These are phyloP conservation scores for Syrphus vitripennis DNA, from an alignment of 2,888 invertebrate species.

Conservation along the genomic window DNA sequence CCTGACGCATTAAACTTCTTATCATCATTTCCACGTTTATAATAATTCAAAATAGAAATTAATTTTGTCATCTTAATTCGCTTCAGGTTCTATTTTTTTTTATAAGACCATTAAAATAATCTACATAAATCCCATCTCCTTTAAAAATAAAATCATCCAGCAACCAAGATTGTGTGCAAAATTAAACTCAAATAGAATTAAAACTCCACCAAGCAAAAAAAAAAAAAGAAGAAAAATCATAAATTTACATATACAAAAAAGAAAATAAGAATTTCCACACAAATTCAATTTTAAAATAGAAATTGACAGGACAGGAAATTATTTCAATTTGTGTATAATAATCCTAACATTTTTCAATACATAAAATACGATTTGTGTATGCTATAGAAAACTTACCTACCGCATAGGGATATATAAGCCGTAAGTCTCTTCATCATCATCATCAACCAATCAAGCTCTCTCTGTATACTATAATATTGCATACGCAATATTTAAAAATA, in stretches of 20 bases:
- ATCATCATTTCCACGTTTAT: not conserved
- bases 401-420: conserved; percentile 2
- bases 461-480: conserved; percentile 3
- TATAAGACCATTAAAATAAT: not conserved
- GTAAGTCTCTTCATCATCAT: not conserved
- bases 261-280: not conserved
- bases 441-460: conserved; percentile 19
- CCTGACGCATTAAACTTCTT: not conserved
- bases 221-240: too few relatives aligned
- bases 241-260: not conserved
- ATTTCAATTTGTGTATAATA: conserved; percentile 11
- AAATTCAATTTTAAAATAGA: conserved; percentile 28
- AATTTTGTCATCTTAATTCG: not conserved
- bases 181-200: conserved; percentile 9
- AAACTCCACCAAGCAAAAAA: not conserved
- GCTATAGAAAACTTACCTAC: conserved; percentile 38
- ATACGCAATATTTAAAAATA: conserved; percentile 21
- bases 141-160: not conserved
- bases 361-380: conserved; percentile 32
- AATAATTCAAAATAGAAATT: not conserved
- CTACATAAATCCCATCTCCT: not conserved
- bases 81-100: not conserved
- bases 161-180: not conserved
- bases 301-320: conserved; percentile 38
- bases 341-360: conserved; percentile 29